phyloP scores from a whole-genome alignment of 1,140 invertebrate species.

The Octopus bimaculoides region DNA sequence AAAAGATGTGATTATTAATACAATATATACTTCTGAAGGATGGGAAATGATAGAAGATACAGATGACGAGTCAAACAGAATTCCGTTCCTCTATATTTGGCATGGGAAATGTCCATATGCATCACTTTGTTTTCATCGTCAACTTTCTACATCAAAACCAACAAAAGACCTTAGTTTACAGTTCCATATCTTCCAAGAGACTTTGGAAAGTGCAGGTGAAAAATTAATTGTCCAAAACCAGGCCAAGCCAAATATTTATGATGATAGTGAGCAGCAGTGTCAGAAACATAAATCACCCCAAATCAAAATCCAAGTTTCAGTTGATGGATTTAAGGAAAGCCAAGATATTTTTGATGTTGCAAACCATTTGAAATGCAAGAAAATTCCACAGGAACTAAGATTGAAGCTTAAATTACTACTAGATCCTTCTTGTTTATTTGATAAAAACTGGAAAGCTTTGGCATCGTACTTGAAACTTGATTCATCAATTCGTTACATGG shows the following conservation, averaged over 20 bases:
- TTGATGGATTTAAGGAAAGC: background rate
- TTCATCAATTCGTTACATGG: slow-evolving; percentile 14
- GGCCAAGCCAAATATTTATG: slow-evolving; percentile 8
- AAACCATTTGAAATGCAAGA: background rate
- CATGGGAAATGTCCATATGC: slow-evolving; percentile 40
- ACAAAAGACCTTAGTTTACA: slow-evolving; percentile 33
- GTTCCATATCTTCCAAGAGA: slow-evolving; percentile 31
- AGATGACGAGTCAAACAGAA: slow-evolving; percentile 18
- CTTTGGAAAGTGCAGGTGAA: slow-evolving; percentile 26
- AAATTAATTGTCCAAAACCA: slow-evolving; percentile 30
- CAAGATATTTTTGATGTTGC: background rate
- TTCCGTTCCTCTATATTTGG: slow-evolving; percentile 37
- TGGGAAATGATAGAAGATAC: slow-evolving; percentile 31
- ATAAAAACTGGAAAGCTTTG: slow-evolving; percentile 19
- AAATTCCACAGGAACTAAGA: slow-evolving; percentile 27
- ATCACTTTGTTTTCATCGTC: slow-evolving; percentile 30
- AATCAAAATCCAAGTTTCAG: slow-evolving; percentile 15
- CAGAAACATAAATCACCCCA: background rate
- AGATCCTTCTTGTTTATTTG: slow-evolving; percentile 15
- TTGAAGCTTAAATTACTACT: slow-evolving; percentile 25
- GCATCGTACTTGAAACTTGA: slow-evolving; percentile 17
- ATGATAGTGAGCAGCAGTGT: background rate
- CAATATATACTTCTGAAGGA: slow-evolving; percentile 32
- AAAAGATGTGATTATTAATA: slow-evolving; percentile 28
- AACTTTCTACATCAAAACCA: background rate